Base-by-base conservation (phyloP, 2,888 invertebrate species). In the Cerceris ruficornis region DNA sequence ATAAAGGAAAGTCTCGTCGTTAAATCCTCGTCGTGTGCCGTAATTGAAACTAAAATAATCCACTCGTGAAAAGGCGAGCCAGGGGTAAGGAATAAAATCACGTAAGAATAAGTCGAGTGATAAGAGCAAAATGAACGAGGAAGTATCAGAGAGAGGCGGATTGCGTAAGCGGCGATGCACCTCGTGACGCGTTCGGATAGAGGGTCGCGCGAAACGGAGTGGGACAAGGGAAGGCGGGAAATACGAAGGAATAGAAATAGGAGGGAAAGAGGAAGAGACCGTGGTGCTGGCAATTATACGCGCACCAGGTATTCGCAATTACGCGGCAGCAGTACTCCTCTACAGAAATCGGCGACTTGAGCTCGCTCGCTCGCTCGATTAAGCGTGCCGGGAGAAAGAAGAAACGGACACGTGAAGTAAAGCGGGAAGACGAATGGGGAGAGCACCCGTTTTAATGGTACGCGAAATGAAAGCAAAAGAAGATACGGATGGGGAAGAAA, bases 281-380 rank as follows among this genome's bases (percentile, higher is more conserved):
- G 82, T 73, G 81, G 73, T 77, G 65, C 73, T 75, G 82, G 80
- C 85, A 86, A 86, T 86, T 86, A 86, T 85, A 79, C 82, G 84
- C 81, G 83, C 87, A 79, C 78, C 76, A 79, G 78, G 83, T 84
- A 86, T 84, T 84, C 81, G 81, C 84, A 87, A 87, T 87, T 87
- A 88, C 88, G 84, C 73, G 71, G 78, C 73, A 76, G 72, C 84
- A 71, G 78, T 82, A 75, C 73, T 77, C 69, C 75, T 28, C 28
- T 28, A 65, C 80, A 80, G 82, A 87, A 87, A 87, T 87, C 87
- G 82, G 73, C 80, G 81, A 86, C 84, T 87, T 74, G 73, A 80
- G 77, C 77, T 74, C 73, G 73, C 73, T 74, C 73, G 73, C 73
- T 64, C 62, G 75, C 69, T 79, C 79, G 79, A 76, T 76, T 79